These are phyloP conservation scores for Dolomedes plantarius DNA, from an alignment of 2,888 invertebrate genomes.

Conservation along the genomic window DNA sequence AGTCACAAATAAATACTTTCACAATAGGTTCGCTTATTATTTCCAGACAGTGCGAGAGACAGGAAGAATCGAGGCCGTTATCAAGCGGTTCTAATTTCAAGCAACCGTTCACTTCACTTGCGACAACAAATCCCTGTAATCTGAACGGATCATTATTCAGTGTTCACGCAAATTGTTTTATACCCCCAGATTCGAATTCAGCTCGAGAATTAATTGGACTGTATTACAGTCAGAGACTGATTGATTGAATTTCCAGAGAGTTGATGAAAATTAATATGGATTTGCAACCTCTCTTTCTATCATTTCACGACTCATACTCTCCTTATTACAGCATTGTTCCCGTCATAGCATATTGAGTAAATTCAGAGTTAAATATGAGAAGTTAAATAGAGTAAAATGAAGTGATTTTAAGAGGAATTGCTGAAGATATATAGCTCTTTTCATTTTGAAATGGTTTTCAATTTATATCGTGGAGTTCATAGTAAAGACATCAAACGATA, in stretches of 20 bases:
- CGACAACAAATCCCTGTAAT: background rate
- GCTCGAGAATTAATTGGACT: constrained; percentile 4
- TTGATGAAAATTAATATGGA: constrained; percentile 14
- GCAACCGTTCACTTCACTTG: background rate
- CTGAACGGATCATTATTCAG: constrained; percentile 2
- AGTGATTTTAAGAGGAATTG: background rate
- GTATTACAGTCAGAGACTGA: background rate
- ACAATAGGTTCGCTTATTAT: too few species aligned
- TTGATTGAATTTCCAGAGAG: constrained; percentile 9
- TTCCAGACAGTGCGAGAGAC: background rate
- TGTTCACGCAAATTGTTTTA: background rate
- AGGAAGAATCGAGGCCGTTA: background rate
- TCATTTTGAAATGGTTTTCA: too few species aligned
- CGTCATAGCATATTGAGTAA: background rate
- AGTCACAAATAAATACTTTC: too few species aligned
- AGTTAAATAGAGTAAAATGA: background rate
- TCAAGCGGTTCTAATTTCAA: background rate
- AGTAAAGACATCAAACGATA: too few species aligned
- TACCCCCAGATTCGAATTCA: background rate
- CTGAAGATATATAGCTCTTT: too few species aligned
- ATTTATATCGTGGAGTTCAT: too few species aligned
- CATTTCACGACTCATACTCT: background rate
- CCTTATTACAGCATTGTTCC: background rate
- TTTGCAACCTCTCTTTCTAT: constrained; percentile 3
- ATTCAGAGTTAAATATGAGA: background rate